phyloP scores from a whole-genome alignment of 2,797 vertebrate genomes.

The Denticeps clupeoides region DNA sequence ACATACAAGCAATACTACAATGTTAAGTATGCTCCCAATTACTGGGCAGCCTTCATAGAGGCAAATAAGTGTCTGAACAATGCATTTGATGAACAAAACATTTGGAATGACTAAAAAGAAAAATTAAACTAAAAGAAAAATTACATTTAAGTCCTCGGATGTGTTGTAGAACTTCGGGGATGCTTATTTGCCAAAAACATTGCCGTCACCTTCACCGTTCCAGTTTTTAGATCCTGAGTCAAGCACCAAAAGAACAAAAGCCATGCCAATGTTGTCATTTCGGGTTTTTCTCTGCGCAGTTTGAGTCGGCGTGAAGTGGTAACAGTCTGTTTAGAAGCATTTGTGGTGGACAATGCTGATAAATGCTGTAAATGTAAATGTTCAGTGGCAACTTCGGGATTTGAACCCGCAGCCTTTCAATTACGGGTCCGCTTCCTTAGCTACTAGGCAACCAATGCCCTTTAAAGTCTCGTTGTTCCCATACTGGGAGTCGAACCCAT shows the following conservation, averaged over 20 bases:
- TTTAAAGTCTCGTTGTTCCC: too few species aligned
- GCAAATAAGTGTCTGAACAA: slow-evolving; percentile 87
- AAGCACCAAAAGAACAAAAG: slow-evolving; percentile 96
- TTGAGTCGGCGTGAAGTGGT: slow-evolving; percentile 75
- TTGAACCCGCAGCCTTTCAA: too few species aligned
- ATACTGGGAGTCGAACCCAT: too few species aligned
- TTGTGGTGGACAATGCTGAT: slow-evolving; percentile 99
- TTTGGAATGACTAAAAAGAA: slow-evolving; percentile 90
- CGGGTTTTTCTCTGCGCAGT: slow-evolving; percentile 81
- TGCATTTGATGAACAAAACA: slow-evolving; percentile 76
- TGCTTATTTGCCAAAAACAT: slow-evolving; percentile 70
- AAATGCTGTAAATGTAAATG: too few species aligned
- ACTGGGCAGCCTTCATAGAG: slow-evolving; percentile 88
- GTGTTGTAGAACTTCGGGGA: slow-evolving; percentile 82
- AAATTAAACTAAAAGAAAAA: slow-evolving; percentile 48
- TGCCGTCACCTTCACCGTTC: slow-evolving; percentile 85
- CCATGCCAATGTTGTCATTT: slow-evolving; percentile 92
- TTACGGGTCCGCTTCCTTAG: too few species aligned
- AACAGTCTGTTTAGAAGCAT: slow-evolving; percentile 99
- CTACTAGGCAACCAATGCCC: too few species aligned
- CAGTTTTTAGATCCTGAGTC: slow-evolving; percentile 98
- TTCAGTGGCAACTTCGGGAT: too few species aligned
- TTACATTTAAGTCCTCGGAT: slow-evolving; percentile 75
- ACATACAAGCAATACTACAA: slow-evolving; percentile 90
- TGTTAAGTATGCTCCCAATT: slow-evolving; percentile 74